Conservation (phyloP, 2,888 invertebrate genomes). For the Harpagoxenus sublaevis region DNA sequence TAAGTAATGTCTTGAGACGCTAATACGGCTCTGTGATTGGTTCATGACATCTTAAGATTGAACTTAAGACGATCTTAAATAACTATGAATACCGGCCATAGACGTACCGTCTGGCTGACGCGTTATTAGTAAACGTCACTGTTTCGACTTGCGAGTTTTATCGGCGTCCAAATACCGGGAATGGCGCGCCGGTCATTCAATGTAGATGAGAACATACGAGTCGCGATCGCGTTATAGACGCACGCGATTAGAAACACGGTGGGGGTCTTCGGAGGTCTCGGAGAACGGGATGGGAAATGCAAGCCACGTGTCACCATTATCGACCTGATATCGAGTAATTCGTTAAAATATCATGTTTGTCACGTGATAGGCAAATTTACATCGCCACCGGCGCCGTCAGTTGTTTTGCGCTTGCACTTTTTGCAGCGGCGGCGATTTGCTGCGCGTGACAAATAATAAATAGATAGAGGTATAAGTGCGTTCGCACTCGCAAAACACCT, state of each 20-base stretch:
- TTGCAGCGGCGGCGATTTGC: neutral
- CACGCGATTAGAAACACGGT: neutral
- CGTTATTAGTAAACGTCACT: neutral
- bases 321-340: constrained; percentile 58
- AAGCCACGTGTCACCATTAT: constrained; percentile 17
- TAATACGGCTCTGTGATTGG: no score
- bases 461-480: neutral
- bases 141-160: neutral
- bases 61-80: no score
- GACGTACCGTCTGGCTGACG: neutral
- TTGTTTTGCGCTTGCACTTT: constrained; percentile 9
- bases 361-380: constrained; percentile 21
- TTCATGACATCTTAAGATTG: no score
- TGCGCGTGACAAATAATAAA: constrained; percentile 3
- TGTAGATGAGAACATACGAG: constrained; percentile 24
- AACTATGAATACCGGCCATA: no score
- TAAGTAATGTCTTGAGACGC: no score
- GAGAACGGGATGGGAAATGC: neutral
- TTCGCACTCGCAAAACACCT: neutral
- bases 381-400: neutral
- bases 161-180: neutral
- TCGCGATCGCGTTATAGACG: neutral
- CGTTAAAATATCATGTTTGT: constrained; percentile 48
- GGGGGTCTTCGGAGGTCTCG: neutral
- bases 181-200: constrained; percentile 9